Evolutionary conservation across 2,888 invertebrate genomes (phyloP), one percentile per base, ranked within the genome.

Genomic region (Microdon myrmicae): DNA sequence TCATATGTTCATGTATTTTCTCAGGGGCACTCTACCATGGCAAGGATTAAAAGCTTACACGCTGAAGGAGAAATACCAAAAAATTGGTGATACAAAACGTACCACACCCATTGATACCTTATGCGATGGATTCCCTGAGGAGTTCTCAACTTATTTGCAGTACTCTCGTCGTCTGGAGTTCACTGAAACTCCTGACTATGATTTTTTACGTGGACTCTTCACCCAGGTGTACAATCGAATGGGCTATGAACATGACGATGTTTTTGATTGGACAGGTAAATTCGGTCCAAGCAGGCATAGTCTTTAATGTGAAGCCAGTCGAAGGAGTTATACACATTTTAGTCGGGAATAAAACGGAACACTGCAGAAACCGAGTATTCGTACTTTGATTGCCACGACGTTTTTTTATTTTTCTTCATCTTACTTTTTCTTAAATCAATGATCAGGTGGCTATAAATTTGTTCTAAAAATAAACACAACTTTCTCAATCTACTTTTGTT

Each of bases 221-320:
- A 1, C 2, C 3, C 13, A 44, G 17, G 12, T 72, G 1, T 31
- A 25, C 23, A 3, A 1, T 4, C 29, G 51, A 2, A 12, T 31
- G 0, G 13, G 10, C 0, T 56, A 35, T 31, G 13, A 10, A 3
- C 3, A 26, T 4, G 67, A 68, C 23, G 2, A 5, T 7, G 4
- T 38, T 1, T 70, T 35, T 12, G 72, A 72, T 17, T 70, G 70
- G 70, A 3, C n/a, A n/a, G n/a, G n/a, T n/a, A n/a, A n/a, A n/a
- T n/a, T n/a, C n/a, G n/a, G n/a, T n/a, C n/a, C n/a, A n/a, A n/a
- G n/a, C n/a, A n/a, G n/a, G n/a, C n/a, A n/a, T n/a, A n/a, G n/a
- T n/a, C n/a, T n/a, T n/a, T n/a, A n/a, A n/a, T n/a, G n/a, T n/a
- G n/a, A n/a, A n/a, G n/a, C n/a, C n/a, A n/a, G n/a, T n/a, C n/a